Evolutionary conservation across 2,888 invertebrate genomes (phyloP).

Genomic region (Dexiosoma caninum): DNA sequence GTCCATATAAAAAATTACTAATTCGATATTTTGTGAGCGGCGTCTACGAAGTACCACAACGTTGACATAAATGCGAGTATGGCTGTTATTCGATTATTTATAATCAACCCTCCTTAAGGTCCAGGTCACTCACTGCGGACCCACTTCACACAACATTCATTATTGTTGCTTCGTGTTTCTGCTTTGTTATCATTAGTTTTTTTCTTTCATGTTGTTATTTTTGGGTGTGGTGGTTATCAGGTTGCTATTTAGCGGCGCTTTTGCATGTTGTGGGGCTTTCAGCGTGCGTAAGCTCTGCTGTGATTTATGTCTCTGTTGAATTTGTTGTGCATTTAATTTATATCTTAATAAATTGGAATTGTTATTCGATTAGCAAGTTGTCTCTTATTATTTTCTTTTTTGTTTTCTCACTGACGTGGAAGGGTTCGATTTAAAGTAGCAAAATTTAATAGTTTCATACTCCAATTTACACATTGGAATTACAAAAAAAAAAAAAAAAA

Average conservation of each 20-base stretch:
- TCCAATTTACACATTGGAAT: background rate
- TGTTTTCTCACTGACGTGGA: background rate
- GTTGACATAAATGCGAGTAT: background rate
- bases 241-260: conserved; percentile 32
- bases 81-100: background rate
- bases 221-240: conserved; percentile 50
- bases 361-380: conserved; percentile 37
- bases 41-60: background rate
- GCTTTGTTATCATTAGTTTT: conserved; percentile 45
- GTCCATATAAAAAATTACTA: background rate
- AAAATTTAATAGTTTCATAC: background rate
- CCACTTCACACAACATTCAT: background rate
- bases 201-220: conserved; percentile 29
- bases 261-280: conserved; percentile 18
- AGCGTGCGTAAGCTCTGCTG: background rate
- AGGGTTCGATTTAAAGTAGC: background rate
- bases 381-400: background rate
- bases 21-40: background rate
- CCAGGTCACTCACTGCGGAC: background rate
- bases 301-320: conserved; percentile 50
- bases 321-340: conserved; percentile 13
- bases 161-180: background rate
- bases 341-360: conserved; percentile 48
- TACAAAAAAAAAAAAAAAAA: too few relatives aligned
- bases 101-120: background rate